These are phyloP conservation scores for Salmo trutta DNA, from an alignment of 2,797 vertebrate species.

Conservation along the genomic window DNA sequence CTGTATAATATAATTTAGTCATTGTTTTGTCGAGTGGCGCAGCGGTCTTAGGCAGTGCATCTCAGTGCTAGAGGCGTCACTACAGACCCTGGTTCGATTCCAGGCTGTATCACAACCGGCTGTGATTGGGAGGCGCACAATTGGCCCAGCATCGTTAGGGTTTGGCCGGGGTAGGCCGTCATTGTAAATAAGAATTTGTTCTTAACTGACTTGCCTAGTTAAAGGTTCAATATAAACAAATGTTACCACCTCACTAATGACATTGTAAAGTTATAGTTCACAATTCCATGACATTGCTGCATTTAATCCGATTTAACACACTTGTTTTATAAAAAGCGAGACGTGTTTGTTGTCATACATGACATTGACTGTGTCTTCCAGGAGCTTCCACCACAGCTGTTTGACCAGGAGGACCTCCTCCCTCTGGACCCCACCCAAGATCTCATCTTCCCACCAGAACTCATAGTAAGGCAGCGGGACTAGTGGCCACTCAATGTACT, in stretches of 20 bases:
- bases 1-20: not conserved
- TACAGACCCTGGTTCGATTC: no score
- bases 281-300: not conserved
- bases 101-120: no score
- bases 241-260: not conserved
- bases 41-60: no score
- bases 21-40: not conserved
- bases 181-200: no score
- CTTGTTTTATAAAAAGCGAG: not conserved
- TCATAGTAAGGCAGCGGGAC: constrained; percentile 76
- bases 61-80: no score
- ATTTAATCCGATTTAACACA: not conserved
- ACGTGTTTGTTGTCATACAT: not conserved
- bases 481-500: no score
- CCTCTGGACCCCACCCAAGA: constrained; percentile 90
- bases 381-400: constrained; percentile 67
- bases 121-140: no score
- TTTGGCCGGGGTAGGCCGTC: no score
- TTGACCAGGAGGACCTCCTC: constrained; percentile 75
- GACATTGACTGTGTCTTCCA: constrained; percentile 24
- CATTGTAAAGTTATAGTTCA: not conserved
- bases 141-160: no score
- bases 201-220: no score
- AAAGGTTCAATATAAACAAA: no score
- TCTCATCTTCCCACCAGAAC: constrained; percentile 91